Evolutionary conservation across 1,140 invertebrate species (phyloP).

Genomic region (Hyphantria cunea): DNA sequence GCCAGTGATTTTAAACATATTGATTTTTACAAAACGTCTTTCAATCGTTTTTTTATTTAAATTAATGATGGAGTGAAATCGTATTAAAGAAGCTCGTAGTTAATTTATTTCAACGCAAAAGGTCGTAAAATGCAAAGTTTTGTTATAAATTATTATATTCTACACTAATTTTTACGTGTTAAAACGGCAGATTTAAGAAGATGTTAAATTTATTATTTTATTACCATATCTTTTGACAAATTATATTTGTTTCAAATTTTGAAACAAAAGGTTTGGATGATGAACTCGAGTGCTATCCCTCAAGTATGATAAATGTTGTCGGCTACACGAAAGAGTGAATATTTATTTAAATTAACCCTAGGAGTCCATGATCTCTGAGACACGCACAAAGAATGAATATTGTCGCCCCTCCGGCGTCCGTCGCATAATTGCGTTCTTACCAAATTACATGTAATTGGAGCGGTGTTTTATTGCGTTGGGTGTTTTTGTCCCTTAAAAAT

Average conservation of each 20-base stretch:
- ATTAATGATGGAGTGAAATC: too few relatives aligned
- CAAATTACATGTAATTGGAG: conserved; percentile 58
- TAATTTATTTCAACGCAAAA: too few relatives aligned
- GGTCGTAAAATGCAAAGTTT: too few relatives aligned
- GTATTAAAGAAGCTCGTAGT: too few relatives aligned
- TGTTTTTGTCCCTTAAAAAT: conserved; percentile 34
- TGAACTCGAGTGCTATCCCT: neutral
- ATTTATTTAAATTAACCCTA: conserved; percentile 28
- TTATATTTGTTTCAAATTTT: neutral
- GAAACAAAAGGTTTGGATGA: neutral
- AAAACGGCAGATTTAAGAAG: too few relatives aligned
- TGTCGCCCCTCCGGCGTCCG: conserved; percentile 41
- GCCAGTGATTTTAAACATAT: too few relatives aligned
- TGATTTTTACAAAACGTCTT: too few relatives aligned
- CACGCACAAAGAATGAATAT: conserved; percentile 45
- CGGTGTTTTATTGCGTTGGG: conserved; percentile 32
- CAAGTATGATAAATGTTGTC: conserved; percentile 20
- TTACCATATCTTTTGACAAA: too few relatives aligned
- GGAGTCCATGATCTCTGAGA: conserved; percentile 21
- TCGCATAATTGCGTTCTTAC: conserved; percentile 53
- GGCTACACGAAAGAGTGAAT: conserved; percentile 14
- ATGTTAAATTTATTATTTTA: too few relatives aligned
- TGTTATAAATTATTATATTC: too few relatives aligned
- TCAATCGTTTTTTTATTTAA: too few relatives aligned
- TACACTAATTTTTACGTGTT: too few relatives aligned